Base-by-base conservation (phyloP, 2,797 vertebrate species). In the Cossypha heuglini region DNA sequence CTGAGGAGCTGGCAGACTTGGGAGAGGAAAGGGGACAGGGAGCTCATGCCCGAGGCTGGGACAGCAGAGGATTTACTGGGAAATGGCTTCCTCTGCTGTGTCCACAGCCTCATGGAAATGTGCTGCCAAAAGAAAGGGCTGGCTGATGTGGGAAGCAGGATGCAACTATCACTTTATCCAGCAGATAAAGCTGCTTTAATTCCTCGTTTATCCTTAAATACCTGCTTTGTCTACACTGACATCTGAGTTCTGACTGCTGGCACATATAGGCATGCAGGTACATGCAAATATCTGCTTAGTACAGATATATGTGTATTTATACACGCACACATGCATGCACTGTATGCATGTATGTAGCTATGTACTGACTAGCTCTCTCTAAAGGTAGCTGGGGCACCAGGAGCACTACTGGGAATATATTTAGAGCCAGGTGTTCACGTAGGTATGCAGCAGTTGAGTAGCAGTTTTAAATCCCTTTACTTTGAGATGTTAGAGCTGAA, bases 161-260 rank as follows among this genome's bases (percentile, higher is more conserved):
- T 64, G 35, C 52, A 68, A 57, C 61, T 59, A 54, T 49, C 0
- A 0, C 35, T 90, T 88, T 86, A 78, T 35, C 51, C 62, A 58
- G 13, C 33, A 85, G 42, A 71, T 29, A 82, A 73, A 95, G 26
- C 42, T 31, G 11, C 52, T 80, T 78, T 80, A 64, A 87, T 80
- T 91, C 84, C 43, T 79, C 18, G 0, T 92, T 86, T 83, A n/a
- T 74, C 79, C 84, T 90, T 63, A 68, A 89, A 57, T 67, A 67
- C 22, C 20, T 13, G 12, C 52, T 71, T 31, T 17, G 51, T 77
- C 69, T 92, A 15, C 51, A 8, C 1, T 66, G 71, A 49, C 8
- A 1, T 57, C 81, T 62, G 62, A 86, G 8, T 25, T 81, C 54
- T 87, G 71, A 21, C 71, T 80, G 61, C 29, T n/a, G 54, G 75